These are phyloP conservation scores for chimpanzee (Pan troglodytes) DNA, from an alignment of 2,113 vertebrate species.

Conservation along the genomic window NHGRI_mPanTro3-v2.1_pri NC_072403.2:100798001-100798500, in stretches of 20 bases:
- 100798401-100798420: neutral
- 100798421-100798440: neutral
- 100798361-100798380: neutral
- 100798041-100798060: neutral
- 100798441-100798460: neutral
- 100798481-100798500: neutral
- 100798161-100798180: neutral
- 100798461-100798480: neutral
- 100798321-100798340: neutral
- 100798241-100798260: neutral
- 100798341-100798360: neutral
- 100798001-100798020: neutral
- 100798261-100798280: neutral
- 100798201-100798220: neutral
- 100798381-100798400: neutral
- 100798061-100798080: neutral
- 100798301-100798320: neutral
- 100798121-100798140: neutral
- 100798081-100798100: neutral
- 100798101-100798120: neutral
- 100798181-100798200: neutral
- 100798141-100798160: neutral
- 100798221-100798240: neutral
- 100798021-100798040: neutral
- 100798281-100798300: neutral